phyloP scores from a whole-genome alignment of 2,888 invertebrate species.

The Neoitamus cyanurus region DNA sequence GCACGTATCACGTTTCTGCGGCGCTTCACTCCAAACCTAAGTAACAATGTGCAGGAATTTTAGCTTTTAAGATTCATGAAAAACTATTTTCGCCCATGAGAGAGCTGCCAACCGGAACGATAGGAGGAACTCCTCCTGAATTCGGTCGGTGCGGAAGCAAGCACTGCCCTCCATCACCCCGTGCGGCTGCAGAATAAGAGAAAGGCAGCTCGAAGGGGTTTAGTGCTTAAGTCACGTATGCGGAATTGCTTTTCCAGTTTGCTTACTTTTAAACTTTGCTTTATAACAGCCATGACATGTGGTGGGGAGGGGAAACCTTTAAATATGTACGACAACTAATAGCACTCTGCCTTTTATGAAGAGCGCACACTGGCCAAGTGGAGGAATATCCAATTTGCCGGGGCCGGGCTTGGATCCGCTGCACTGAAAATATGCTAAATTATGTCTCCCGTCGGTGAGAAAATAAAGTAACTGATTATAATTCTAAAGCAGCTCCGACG shows the following conservation, averaged over 20 bases:
- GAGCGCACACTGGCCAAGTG: not conserved
- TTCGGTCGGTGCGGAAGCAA: not conserved
- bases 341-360: constrained; percentile 1
- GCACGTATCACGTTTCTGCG: not conserved
- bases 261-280: constrained; percentile 5
- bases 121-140: not conserved
- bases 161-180: not conserved
- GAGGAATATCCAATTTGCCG: not conserved
- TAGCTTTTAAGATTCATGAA: not conserved
- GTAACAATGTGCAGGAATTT: not conserved
- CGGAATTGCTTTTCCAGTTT: not conserved
- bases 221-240: not conserved
- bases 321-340: not conserved
- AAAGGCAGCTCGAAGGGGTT: not conserved
- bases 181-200: not conserved
- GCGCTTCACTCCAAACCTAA: not conserved
- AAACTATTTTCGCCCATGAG: not conserved
- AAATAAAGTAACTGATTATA: not conserved
- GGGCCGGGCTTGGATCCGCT: not conserved
- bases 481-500: not conserved
- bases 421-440: not conserved
- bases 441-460: not conserved
- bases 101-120: not conserved
- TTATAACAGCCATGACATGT: not conserved
- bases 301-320: not conserved